Conservation (phyloP, 2,888 invertebrate species). For the Halocaridina rubra region DNA sequence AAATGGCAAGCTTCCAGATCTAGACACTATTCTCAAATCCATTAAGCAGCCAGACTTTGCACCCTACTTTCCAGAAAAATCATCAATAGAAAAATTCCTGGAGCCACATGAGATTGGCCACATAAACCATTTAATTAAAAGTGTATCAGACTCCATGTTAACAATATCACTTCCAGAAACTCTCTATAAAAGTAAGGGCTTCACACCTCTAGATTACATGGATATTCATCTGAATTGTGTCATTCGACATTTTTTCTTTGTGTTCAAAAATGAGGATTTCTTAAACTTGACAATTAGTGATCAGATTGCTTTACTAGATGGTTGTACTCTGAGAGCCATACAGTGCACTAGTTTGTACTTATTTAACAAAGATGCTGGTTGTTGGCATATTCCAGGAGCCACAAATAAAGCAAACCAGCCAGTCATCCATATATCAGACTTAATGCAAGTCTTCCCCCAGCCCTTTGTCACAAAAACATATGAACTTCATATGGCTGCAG, state of each 20-base stretch:
- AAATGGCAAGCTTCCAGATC: constrained; percentile 10
- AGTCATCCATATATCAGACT: constrained; percentile 40
- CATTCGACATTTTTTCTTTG: constrained; percentile 48
- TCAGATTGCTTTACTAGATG: constrained; percentile 47
- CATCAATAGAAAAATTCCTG: constrained; percentile 28
- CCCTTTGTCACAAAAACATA: constrained; percentile 23
- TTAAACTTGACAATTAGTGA: constrained; percentile 32
- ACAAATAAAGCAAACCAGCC: constrained; percentile 31
- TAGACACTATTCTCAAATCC: constrained; percentile 30
- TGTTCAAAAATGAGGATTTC: constrained; percentile 56
- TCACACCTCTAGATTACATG: constrained; percentile 47
- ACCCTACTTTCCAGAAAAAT: constrained; percentile 32
- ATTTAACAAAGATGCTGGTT: constrained; percentile 47
- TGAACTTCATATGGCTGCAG: constrained; percentile 27
- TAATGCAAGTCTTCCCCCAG: constrained; percentile 41
- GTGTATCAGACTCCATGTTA: constrained; percentile 49
- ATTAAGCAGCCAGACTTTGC: constrained; percentile 23
- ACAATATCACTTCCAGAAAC: constrained; percentile 48
- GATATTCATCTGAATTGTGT: constrained; percentile 51
- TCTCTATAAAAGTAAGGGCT: constrained; percentile 40
- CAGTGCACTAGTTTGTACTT: constrained; percentile 37
- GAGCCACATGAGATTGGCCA: constrained; percentile 59
- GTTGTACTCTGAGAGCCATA: constrained; percentile 37
- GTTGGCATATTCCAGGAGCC: constrained; percentile 47
- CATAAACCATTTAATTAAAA: constrained; percentile 54